Evolutionary conservation across 2,797 vertebrate species (phyloP), one percentile per base, ranked within the genome.

Genomic region (Argyrosomus regius): DNA sequence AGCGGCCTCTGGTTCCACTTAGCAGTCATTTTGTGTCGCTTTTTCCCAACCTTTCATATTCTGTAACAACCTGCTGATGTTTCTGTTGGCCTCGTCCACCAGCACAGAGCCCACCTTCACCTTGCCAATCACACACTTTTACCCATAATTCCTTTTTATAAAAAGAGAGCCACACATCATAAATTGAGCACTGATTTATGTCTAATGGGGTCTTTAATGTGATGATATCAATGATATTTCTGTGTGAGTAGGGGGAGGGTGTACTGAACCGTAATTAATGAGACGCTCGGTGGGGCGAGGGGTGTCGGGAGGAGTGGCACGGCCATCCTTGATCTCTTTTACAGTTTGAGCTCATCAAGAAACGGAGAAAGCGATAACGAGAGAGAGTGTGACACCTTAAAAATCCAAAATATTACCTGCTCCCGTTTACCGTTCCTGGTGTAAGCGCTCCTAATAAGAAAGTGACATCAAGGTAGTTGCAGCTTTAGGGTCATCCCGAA

Each of bases 401-500:
- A 86, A 86, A 81, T 75, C 58, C 43, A 65, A 85, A 90, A 85
- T 82, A 84, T 85, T n/a, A 82, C 85, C 83, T 58, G 68, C 82
- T 63, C n/a, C 39, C 72, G 60, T 84, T 84, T 57, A 64, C 82
- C 31, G 0, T 77, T 85, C 70, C 71, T 50, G 0, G 26, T 53
- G 80, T 87, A 89, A 90, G 95, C 89, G 94, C 94, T 96, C 94
- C 90, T 95, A 96, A 97, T 96, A 94, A 95, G 94, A 95, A 95
- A 94, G 95, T 94, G 93, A 95, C 96, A 96, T 94, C 93, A 89
- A 91, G 88, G 86, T 90, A 91, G 92, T 92, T 92, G 94, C 93
- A 94, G 95, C 96, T 96, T 96, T 93, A 41, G 95, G 96, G 96
- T 97, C 96, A 96, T 93, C 94, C 94, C 91, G 90, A 95, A 95